Conservation (phyloP, 2,797 vertebrate species). For the Gephyroberyx darwinii region DNA sequence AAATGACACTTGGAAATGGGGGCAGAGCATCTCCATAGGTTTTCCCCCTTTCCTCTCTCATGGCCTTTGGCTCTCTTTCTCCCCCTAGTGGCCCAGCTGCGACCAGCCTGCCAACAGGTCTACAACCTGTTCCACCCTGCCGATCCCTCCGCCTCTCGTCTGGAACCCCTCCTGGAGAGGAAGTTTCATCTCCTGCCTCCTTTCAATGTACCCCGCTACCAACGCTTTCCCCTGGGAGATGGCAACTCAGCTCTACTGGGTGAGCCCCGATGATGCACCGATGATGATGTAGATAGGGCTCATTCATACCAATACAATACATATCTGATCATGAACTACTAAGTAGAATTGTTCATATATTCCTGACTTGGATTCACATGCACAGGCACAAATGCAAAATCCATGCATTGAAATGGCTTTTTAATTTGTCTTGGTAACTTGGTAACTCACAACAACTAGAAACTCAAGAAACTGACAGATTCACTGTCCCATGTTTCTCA, state of each 20-base stretch:
- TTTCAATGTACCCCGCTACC: constrained; percentile 93
- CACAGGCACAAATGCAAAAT: constrained; percentile 38
- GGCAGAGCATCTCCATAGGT: not conserved
- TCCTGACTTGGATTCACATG: constrained; percentile 28
- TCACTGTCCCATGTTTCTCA: constrained; percentile 22
- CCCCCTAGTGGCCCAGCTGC: constrained; percentile 82
- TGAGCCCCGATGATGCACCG: constrained; percentile 72
- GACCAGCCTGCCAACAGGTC: constrained; percentile 96
- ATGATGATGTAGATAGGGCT: not conserved
- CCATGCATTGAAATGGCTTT: constrained; percentile 11
- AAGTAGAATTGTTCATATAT: not conserved
- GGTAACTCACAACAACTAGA: constrained; percentile 20
- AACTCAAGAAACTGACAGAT: constrained; percentile 13
- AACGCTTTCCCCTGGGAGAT: constrained; percentile 94
- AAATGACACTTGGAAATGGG: too few relatives aligned
- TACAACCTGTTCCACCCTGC: constrained; percentile 99
- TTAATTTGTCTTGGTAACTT: constrained; percentile 8
- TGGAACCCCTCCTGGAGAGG: constrained; percentile 94
- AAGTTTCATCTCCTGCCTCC: constrained; percentile 94
- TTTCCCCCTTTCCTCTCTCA: constrained; percentile 7
- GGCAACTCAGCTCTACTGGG: constrained; percentile 93
- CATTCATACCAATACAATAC: not conserved
- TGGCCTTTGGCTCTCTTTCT: constrained; percentile 47
- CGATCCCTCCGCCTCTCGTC: constrained; percentile 95
- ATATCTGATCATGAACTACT: not conserved